phyloP scores from a whole-genome alignment of 2,888 invertebrate species.

The Rhagium mordax region DNA sequence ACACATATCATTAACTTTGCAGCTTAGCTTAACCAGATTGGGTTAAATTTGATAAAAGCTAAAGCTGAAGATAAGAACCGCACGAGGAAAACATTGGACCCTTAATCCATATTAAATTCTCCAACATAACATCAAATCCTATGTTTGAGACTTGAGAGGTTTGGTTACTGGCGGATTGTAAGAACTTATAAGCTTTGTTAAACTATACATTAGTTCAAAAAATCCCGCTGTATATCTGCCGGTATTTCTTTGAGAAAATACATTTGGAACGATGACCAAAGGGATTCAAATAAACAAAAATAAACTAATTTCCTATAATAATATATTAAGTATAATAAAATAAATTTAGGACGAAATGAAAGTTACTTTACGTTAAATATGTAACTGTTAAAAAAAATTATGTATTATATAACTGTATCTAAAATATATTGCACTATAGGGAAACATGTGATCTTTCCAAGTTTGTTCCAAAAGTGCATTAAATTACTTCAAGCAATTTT shows the following conservation, averaged over 20 bases:
- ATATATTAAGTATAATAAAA: too few species aligned
- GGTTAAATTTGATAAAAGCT: not conserved
- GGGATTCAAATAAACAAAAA: too few species aligned
- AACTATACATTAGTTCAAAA: not conserved
- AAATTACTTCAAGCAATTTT: too few species aligned
- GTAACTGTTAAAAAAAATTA: too few species aligned
- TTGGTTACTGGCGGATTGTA: not conserved
- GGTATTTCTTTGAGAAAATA: not conserved
- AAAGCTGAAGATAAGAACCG: not conserved
- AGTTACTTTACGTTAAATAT: too few species aligned
- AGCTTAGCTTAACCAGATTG: not conserved
- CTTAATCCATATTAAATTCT: not conserved
- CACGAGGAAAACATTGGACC: not conserved
- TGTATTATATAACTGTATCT: too few species aligned
- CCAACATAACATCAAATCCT: not conserved
- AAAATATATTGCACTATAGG: too few species aligned
- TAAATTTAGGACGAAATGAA: too few species aligned
- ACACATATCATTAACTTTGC: not conserved
- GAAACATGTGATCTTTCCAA: too few species aligned
- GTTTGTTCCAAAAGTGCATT: too few species aligned
- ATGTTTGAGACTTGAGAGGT: not conserved
- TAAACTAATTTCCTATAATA: too few species aligned
- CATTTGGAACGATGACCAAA: not conserved
- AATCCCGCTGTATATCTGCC: not conserved
- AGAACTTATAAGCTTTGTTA: not conserved